Evolutionary conservation across 1,140 invertebrate species (phyloP), one percentile per base, ranked within the genome.

Genomic region (Brachionus paranguensis): DNA sequence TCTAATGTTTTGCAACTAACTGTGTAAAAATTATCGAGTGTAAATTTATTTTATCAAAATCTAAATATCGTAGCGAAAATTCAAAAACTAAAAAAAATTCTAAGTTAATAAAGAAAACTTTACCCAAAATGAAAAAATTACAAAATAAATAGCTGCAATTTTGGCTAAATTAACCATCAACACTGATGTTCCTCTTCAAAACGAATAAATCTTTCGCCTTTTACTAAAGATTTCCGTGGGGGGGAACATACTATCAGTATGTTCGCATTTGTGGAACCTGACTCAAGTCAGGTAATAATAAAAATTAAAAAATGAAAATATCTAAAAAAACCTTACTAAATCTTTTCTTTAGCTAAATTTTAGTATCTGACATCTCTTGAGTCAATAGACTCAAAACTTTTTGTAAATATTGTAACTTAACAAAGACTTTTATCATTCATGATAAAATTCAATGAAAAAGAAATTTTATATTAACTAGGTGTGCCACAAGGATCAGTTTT

Each of bases 121-220:
- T 5, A 20, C 20, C 17, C 10, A 60, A 60, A 60, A 60, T 60
- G 10, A 8, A 20, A 3, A 60, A 60, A 60, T 24, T 60, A 1
- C n/a, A 55, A 17, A 17, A 27, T 60, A 60, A 60, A 60, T 60
- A 10, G 20, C 6, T 20, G 53, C 47, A 20, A 60, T 60, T 20
- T 24, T 27, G 27, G 3, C 8, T 10, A 0, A 10, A 7, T 1
- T 27, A 60, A 20, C 8, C 53, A 60, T 60, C 53, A 27, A 60
- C 53, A 72, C 68, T 72, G 68, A 72, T 72, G 68, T 72, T 72
- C 68, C 68, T 72, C 68, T 72, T 72, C 68, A 72, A 20, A 72
- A 72, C 68, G 68, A 72, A 72, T 72, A 72, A 72, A 72, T 72
- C 68, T 72, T 72, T 72, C 68, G 68, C 68, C 68, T 72, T 72